Percentiles rank a stretch among this genome's conserved stretches.
These are phyloP conservation scores for Neodiprion virginianus DNA, from an alignment of 1,140 invertebrate species.

Conservation along the genomic window DNA sequence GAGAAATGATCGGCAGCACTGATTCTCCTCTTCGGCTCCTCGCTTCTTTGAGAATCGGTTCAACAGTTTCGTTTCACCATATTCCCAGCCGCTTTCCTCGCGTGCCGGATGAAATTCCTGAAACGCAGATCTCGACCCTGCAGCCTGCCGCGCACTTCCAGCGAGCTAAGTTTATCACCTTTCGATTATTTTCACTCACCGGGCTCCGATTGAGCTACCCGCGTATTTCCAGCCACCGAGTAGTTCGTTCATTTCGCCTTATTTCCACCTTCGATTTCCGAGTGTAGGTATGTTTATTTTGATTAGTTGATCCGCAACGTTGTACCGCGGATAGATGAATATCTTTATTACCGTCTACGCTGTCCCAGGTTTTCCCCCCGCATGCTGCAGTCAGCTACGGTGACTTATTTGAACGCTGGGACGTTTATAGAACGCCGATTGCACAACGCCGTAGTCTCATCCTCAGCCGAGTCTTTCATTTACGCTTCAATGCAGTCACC, in stretches of 20 bases:
- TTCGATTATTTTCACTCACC: no score
- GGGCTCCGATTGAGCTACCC: no score
- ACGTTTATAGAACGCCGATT: conserved; percentile 7
- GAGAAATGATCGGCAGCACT: no score
- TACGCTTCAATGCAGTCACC: background rate
- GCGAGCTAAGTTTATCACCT: no score
- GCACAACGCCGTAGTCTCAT: background rate
- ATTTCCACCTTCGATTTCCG: background rate
- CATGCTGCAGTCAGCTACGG: background rate
- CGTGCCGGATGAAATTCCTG: no score
- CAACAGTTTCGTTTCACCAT: no score
- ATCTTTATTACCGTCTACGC: background rate
- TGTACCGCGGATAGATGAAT: background rate
- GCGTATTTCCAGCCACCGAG: background rate
- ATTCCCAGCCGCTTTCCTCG: no score
- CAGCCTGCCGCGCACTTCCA: no score
- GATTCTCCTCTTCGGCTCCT: no score
- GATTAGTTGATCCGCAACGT: background rate
- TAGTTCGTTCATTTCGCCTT: background rate
- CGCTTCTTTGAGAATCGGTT: no score
- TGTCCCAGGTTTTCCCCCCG: background rate
- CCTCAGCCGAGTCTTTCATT: background rate
- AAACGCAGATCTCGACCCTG: no score
- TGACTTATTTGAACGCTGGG: background rate
- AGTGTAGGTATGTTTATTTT: background rate